Evolutionary conservation across 2,113 vertebrate genomes (phyloP).

Genomic region (Saguinus imperator): DNA sequence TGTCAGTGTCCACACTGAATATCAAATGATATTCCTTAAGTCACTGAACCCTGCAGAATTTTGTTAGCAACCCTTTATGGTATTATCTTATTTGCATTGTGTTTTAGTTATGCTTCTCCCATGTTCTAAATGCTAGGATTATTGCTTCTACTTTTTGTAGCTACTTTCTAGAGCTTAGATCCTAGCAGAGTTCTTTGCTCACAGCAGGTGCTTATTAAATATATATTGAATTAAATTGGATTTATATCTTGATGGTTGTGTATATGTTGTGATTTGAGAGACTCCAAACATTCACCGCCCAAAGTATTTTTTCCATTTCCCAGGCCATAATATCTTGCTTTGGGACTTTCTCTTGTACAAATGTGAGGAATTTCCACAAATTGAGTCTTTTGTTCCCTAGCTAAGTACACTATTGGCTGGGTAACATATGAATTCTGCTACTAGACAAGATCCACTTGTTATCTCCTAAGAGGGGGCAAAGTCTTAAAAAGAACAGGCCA

Average conservation of each 20-base stretch:
- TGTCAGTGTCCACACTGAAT: background rate
- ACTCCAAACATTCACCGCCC: background rate
- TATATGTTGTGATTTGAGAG: background rate
- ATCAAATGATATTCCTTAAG: background rate
- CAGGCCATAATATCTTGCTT: background rate
- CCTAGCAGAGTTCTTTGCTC: constrained; percentile 19
- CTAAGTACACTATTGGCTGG: background rate
- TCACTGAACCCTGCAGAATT: background rate
- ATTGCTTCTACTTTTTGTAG: background rate
- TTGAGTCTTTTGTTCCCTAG: background rate
- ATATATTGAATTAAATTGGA: background rate
- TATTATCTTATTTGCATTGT: background rate
- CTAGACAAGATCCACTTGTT: background rate
- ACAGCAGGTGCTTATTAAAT: constrained; percentile 1
- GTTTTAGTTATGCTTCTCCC: constrained; percentile 36
- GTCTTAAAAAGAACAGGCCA: background rate
- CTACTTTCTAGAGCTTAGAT: constrained; percentile 12
- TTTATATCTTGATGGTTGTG: background rate
- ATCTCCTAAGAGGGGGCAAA: background rate
- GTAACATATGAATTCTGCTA: background rate
- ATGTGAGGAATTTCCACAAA: constrained; percentile 3
- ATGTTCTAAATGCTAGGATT: background rate
- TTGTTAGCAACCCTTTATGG: background rate
- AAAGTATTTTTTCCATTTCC: background rate
- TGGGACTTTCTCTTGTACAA: background rate